Percentiles rank a stretch among this genome's conserved stretches.
Evolutionary conservation across 2,797 vertebrate genomes (phyloP).

Genomic region (Periparus ater): DNA sequence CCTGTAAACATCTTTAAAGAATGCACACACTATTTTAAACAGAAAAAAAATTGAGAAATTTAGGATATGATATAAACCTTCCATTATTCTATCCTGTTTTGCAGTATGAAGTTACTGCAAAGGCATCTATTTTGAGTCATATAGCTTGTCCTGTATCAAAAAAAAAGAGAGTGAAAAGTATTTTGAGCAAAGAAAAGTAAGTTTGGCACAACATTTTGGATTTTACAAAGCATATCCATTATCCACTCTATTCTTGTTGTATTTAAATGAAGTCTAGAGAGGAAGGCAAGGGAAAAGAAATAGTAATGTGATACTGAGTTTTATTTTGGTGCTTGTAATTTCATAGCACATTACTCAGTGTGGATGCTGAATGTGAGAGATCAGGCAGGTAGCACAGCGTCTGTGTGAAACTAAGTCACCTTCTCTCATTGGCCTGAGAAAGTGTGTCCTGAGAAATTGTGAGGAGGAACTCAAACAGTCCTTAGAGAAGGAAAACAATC

Average conservation of each 20-base stretch:
- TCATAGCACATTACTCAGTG: background rate
- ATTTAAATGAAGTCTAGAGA: conserved; percentile 58
- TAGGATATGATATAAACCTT: background rate
- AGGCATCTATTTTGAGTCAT: background rate
- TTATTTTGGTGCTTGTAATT: background rate
- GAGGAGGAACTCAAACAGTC: no score
- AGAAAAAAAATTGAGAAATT: background rate
- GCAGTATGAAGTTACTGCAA: background rate
- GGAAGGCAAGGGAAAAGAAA: background rate
- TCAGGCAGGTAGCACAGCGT: no score
- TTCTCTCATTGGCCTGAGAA: no score
- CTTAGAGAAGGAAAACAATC: no score
- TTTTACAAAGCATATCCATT: conserved; percentile 46
- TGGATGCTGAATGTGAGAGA: no score
- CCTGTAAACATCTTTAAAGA: background rate
- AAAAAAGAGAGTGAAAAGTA: conserved; percentile 61
- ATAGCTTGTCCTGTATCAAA: conserved; percentile 58
- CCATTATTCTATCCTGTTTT: background rate
- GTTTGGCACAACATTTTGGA: conserved; percentile 63
- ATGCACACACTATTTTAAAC: background rate
- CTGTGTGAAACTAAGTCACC: no score
- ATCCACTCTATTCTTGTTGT: conserved; percentile 27
- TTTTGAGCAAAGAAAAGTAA: conserved; percentile 64
- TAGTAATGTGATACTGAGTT: background rate
- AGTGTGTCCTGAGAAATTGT: no score